phyloP scores from a whole-genome alignment of 2,113 vertebrate genomes.

The Sphyrna mokarran region DNA sequence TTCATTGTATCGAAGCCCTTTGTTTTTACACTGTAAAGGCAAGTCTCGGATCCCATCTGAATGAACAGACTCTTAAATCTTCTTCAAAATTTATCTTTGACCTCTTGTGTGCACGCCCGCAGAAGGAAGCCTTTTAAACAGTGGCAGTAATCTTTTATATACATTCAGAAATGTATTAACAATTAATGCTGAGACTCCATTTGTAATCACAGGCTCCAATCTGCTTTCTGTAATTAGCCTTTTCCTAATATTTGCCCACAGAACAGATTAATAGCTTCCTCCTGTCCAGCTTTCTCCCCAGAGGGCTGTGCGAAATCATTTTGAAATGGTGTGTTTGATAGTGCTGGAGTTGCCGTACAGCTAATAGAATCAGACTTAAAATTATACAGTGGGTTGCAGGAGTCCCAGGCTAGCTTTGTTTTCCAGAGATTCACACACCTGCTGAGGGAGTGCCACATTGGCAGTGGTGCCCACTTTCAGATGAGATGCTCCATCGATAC shows the following conservation, averaged over 20 bases:
- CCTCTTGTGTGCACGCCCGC: not conserved
- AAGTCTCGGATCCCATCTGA: not conserved
- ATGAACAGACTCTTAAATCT: not conserved
- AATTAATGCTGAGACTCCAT: constrained; percentile 31
- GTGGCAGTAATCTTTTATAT: constrained; percentile 7
- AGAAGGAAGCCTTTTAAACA: not conserved
- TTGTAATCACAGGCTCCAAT: constrained; percentile 81
- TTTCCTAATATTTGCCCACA: constrained; percentile 99
- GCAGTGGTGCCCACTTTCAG: not conserved
- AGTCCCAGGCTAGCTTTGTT: constrained; percentile 57
- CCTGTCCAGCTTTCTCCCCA: constrained; percentile 74
- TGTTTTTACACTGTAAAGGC: not conserved
- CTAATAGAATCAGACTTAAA: constrained; percentile 76
- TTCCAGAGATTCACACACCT: not conserved
- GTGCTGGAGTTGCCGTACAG: constrained; percentile 96
- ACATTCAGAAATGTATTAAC: constrained; percentile 28
- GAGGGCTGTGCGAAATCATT: constrained; percentile 95
- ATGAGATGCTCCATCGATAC: not conserved
- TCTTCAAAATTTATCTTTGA: not conserved
- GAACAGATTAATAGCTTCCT: constrained; percentile 61
- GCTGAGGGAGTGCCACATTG: not conserved
- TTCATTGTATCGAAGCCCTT: not conserved
- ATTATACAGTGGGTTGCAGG: constrained; percentile 69
- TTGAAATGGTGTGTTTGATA: constrained; percentile 96
- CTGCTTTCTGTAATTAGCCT: constrained; percentile 95